phyloP scores from a whole-genome alignment of 35 echinoderm and acorn worm species.

The Nesometra sesokonis region DNA sequence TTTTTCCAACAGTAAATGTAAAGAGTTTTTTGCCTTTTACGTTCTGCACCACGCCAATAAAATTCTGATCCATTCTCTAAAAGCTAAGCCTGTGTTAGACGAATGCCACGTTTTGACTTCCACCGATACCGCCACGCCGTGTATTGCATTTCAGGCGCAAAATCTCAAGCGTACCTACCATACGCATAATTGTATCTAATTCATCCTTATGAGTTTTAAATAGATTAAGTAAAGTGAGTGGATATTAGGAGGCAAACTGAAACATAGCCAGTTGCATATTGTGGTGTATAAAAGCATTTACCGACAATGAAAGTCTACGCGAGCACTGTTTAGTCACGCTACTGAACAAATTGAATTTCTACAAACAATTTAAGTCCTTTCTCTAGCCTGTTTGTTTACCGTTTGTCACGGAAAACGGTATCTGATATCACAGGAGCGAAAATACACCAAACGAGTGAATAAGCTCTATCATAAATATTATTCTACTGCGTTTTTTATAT shows the following conservation, averaged over 20 bases:
- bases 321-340: neutral
- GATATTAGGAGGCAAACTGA: neutral
- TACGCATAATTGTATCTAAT: neutral
- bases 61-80: neutral
- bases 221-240: neutral
- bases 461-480: neutral
- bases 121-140: neutral
- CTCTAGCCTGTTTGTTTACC: neutral
- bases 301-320: neutral
- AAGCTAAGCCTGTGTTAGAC: neutral
- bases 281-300: neutral
- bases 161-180: neutral
- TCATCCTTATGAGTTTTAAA: neutral
- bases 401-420: neutral
- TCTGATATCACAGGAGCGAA: neutral
- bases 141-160: neutral
- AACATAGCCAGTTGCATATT: neutral
- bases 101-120: neutral
- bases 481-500: neutral
- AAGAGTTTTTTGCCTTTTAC: neutral
- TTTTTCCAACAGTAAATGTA: neutral
- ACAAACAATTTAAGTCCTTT: neutral
- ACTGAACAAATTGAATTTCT: neutral
- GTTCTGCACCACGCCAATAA: neutral
- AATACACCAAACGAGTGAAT: neutral